Percentiles rank a stretch among this genome's conserved stretches.
These are phyloP conservation scores for Laupala kohalensis DNA, from an alignment of 1,140 invertebrate genomes.

Conservation along the genomic window DNA sequence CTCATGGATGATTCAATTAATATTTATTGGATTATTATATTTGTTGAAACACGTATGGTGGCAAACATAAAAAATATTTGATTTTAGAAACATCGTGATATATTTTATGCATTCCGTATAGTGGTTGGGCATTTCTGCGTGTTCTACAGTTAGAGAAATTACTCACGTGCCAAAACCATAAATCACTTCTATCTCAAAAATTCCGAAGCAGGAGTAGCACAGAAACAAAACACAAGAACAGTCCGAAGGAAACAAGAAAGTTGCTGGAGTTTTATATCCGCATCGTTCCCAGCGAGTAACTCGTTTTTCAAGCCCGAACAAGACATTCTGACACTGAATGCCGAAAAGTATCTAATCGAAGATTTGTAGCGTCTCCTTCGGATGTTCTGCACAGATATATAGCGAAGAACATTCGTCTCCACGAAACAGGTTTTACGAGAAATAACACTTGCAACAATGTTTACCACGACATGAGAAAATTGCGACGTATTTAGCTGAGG, in stretches of 20 bases:
- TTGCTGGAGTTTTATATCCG: neutral
- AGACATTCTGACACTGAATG: neutral
- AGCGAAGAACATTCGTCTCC: neutral
- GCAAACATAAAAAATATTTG: too few species aligned
- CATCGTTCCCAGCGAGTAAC: neutral
- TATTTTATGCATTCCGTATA: too few species aligned
- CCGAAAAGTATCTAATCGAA: neutral
- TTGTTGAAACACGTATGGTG: too few species aligned
- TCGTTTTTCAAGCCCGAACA: neutral
- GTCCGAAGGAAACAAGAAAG: neutral
- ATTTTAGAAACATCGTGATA: too few species aligned
- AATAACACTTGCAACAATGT: neutral
- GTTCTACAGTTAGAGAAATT: too few species aligned
- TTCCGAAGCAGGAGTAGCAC: neutral
- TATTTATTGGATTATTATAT: too few species aligned
- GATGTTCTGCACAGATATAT: neutral
- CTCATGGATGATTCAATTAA: too few species aligned
- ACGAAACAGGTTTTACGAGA: neutral
- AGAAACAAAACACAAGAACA: neutral
- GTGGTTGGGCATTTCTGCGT: too few species aligned
- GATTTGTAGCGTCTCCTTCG: neutral
- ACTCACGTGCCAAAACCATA: too few species aligned
- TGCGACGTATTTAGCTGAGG: neutral
- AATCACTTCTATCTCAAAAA: too few species aligned
- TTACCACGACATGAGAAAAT: neutral